Evolutionary conservation across 2,888 invertebrate genomes (phyloP).

Genomic region (Cenopis cana): DNA sequence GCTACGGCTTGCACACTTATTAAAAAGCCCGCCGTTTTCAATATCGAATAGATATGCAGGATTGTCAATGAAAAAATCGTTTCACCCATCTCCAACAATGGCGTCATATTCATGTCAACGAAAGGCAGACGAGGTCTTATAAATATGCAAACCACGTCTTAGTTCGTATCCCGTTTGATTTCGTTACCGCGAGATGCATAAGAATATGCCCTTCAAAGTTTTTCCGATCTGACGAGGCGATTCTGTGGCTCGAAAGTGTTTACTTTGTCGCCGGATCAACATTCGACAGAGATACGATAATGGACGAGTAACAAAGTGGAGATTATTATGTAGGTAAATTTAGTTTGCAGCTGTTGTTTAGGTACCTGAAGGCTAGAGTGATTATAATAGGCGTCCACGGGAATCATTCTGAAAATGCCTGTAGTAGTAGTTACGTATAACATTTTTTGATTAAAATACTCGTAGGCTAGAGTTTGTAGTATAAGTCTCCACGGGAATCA

Average conservation of each 20-base stretch:
- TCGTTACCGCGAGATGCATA: constrained; percentile 35
- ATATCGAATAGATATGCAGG: constrained; percentile 24
- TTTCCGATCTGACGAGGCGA: constrained; percentile 16
- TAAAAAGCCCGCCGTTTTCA: not conserved
- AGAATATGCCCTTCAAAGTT: constrained; percentile 25
- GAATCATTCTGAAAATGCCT: no score
- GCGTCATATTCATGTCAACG: constrained; percentile 35
- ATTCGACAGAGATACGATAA: constrained; percentile 7
- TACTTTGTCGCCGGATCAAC: constrained; percentile 10
- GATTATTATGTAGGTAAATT: not conserved
- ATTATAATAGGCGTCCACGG: no score
- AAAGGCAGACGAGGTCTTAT: constrained; percentile 27
- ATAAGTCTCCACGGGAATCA: no score
- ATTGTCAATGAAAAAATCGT: constrained; percentile 34
- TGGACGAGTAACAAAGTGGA: not conserved
- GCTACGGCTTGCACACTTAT: not conserved
- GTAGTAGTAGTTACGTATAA: no score
- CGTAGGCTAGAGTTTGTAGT: no score
- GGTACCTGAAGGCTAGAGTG: no score
- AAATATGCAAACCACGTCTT: constrained; percentile 43
- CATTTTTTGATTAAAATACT: no score
- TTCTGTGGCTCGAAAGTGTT: constrained; percentile 16
- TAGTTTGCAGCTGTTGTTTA: not conserved
- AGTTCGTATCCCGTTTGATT: constrained; percentile 41
- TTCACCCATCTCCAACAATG: constrained; percentile 23